These are phyloP conservation scores for Chaenodraco wilsoni DNA, from an alignment of 2,797 vertebrate genomes.

Conservation along the genomic window DNA sequence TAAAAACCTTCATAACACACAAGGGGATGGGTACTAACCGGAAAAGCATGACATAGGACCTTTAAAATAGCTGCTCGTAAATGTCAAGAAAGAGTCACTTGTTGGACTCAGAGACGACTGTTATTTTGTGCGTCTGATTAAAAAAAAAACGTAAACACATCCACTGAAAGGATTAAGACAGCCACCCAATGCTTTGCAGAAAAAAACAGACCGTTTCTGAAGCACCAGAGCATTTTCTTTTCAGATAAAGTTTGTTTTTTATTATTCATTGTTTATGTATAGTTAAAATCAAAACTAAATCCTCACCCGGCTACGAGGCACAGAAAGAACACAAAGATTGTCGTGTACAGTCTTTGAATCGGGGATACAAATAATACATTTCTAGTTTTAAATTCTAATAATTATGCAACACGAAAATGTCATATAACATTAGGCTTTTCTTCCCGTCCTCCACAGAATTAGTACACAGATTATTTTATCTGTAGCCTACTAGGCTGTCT, in stretches of 20 bases:
- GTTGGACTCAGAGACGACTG: not conserved
- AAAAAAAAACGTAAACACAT: not conserved
- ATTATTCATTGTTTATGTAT: no score
- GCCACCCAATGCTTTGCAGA: not conserved
- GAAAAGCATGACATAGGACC: no score
- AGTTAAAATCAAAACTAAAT: not conserved
- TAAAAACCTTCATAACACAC: no score
- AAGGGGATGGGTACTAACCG: no score
- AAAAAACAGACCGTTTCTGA: not conserved
- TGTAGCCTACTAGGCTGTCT: constrained; percentile 52
- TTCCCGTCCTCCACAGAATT: constrained; percentile 27
- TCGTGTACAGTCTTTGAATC: not conserved
- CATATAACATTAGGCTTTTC: constrained; percentile 27
- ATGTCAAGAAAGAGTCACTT: not conserved
- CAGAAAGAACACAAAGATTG: not conserved
- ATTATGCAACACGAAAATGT: not conserved
- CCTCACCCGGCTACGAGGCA: not conserved
- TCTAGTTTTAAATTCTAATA: not conserved
- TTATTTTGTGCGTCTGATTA: not conserved
- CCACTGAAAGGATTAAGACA: not conserved
- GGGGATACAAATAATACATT: not conserved
- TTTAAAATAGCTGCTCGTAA: not conserved
- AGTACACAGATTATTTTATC: constrained; percentile 73
- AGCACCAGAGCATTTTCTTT: not conserved
- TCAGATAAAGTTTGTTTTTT: not conserved